These are phyloP conservation scores for Drosophila emarginata DNA, from an alignment of 2,888 invertebrate genomes.

Conservation along the genomic window DNA sequence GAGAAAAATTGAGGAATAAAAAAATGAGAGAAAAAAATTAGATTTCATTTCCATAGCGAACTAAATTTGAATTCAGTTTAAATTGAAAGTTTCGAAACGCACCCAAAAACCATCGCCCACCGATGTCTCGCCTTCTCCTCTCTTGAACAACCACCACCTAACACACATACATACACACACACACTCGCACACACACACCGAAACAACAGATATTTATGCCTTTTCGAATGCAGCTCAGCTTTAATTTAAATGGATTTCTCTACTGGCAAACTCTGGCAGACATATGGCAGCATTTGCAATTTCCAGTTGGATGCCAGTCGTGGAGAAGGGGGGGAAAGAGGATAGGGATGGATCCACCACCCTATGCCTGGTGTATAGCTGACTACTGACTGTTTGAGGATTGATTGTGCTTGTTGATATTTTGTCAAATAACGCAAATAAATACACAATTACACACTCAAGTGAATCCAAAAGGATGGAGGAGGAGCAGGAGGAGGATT, in stretches of 20 bases:
- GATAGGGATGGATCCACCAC: conserved; percentile 18
- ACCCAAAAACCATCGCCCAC: conserved; percentile 24
- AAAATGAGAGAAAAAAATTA: conserved; percentile 22
- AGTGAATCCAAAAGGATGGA: conserved; percentile 62
- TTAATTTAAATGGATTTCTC: conserved; percentile 76
- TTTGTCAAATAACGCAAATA: conserved; percentile 81
- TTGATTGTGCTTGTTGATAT: conserved; percentile 80
- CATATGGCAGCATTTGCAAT: conserved; percentile 72
- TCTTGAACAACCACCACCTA: conserved; percentile 18
- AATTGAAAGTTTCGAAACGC: conserved; percentile 72
- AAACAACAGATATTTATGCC: conserved; percentile 64
- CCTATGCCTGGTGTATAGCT: conserved; percentile 26
- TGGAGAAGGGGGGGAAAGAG: neutral
- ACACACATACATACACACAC: conserved; percentile 26
- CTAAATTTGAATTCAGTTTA: conserved; percentile 74
- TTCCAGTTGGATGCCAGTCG: conserved; percentile 33
- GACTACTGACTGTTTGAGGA: conserved; percentile 62
- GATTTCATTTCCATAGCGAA: conserved; percentile 63
- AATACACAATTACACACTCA: conserved; percentile 82
- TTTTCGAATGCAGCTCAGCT: conserved; percentile 77
- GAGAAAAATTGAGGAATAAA: conserved; percentile 16
- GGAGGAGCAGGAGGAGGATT: conserved; percentile 9
- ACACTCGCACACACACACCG: conserved; percentile 8
- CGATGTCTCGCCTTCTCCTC: neutral
- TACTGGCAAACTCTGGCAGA: conserved; percentile 49